A percentile compares a stretch with the other conserved stretches of the same genome.
Evolutionary conservation across 1,140 invertebrate genomes (phyloP).

Genomic region (Nasonia giraulti): DNA sequence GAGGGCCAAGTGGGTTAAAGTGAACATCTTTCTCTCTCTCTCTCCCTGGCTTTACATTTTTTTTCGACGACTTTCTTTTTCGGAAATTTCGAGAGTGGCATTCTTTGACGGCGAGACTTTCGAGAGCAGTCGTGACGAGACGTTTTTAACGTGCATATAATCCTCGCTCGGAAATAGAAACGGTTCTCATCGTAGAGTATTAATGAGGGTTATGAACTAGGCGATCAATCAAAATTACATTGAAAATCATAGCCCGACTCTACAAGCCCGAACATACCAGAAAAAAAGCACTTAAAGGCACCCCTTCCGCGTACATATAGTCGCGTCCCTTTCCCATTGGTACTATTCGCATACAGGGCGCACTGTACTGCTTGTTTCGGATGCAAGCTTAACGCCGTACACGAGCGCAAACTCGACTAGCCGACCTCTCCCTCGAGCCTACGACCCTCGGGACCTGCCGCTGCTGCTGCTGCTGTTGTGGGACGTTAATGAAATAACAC

Average conservation of each 20-base stretch:
- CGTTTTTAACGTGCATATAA: no score
- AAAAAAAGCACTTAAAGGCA: background rate
- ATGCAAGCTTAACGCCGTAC: background rate
- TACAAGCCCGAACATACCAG: background rate
- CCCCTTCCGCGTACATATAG: background rate
- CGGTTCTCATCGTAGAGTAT: no score
- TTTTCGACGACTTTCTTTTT: background rate
- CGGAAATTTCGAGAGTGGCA: no score
- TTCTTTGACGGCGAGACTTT: no score
- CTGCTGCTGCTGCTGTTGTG: constrained; percentile 48
- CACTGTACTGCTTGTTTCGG: background rate
- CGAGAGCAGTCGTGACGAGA: no score
- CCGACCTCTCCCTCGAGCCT: constrained; percentile 42
- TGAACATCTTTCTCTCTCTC: constrained; percentile 32
- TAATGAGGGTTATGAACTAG: no score
- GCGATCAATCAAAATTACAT: background rate
- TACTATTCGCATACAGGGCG: background rate
- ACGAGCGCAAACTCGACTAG: constrained; percentile 46
- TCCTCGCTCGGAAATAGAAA: no score
- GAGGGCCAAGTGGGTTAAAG: constrained; percentile 18
- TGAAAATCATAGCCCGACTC: background rate
- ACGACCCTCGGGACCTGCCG: constrained; percentile 63
- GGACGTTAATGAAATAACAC: constrained; percentile 76
- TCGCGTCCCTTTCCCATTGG: no score
- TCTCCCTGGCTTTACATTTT: background rate